These are phyloP conservation scores for Brevipalpus yothersi DNA, from an alignment of 1,140 invertebrate genomes.

Conservation along the genomic window DNA sequence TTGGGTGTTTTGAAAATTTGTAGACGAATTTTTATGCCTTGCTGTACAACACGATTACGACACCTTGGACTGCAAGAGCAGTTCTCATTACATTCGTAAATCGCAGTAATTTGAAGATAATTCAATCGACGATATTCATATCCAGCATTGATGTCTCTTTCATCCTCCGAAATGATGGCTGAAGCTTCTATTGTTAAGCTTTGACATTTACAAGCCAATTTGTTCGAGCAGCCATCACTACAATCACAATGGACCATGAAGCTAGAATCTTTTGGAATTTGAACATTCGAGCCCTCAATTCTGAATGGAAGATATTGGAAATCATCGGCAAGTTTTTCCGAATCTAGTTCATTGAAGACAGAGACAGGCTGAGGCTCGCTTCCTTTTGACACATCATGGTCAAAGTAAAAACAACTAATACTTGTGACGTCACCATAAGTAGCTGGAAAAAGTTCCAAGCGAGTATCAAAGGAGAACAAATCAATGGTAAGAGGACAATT, in stretches of 20 bases:
- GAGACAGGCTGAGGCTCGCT: slow-evolving; percentile 1
- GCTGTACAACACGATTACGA: slow-evolving; percentile 62
- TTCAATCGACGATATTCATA: slow-evolving; percentile 37
- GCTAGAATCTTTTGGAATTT: background rate
- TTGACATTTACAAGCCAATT: slow-evolving; percentile 20
- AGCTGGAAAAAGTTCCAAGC: background rate
- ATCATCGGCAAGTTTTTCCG: background rate
- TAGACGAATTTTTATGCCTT: slow-evolving; percentile 24
- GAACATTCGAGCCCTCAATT: background rate
- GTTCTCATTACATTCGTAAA: slow-evolving; percentile 74
- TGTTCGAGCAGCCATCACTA: slow-evolving; percentile 21
- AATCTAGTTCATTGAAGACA: background rate
- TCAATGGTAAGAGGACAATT: background rate
- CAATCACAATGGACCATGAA: slow-evolving; percentile 44
- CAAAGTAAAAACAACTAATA: background rate
- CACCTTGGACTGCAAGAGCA: slow-evolving; percentile 46
- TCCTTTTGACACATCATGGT: slow-evolving; percentile 1
- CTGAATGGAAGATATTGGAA: background rate
- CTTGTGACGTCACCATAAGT: background rate
- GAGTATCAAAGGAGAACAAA: background rate
- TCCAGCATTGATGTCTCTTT: slow-evolving; percentile 31
- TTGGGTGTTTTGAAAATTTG: slow-evolving; percentile 5
- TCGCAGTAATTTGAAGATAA: background rate
- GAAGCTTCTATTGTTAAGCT: slow-evolving; percentile 20
- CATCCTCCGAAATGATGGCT: slow-evolving; percentile 23